Conservation (phyloP, 1,140 invertebrate genomes). For the Euschistus heros region DNA sequence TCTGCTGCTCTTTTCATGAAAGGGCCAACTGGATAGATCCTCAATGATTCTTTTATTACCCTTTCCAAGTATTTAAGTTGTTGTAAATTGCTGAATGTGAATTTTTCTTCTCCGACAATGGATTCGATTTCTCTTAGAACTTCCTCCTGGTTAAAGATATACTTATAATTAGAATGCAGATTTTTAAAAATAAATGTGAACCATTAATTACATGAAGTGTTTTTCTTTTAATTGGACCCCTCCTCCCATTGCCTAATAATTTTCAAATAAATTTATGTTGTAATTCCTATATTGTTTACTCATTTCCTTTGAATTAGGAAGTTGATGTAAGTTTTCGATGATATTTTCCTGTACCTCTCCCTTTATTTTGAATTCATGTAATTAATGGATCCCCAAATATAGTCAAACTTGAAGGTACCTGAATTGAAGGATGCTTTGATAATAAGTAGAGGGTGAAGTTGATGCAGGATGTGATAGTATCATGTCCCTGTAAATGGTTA, state of each 20-base stretch:
- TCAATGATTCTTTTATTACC: conserved; percentile 1
- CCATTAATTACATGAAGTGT: no score
- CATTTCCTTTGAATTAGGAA: no score
- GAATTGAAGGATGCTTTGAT: background rate
- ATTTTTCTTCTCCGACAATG: background rate
- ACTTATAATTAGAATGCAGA: no score
- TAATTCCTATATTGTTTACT: no score
- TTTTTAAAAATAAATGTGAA: no score
- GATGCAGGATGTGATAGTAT: conserved; percentile 2
- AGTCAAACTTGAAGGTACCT: background rate
- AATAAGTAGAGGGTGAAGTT: conserved; percentile 4
- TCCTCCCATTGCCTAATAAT: no score
- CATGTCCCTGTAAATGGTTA: background rate
- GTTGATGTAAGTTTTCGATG: no score
- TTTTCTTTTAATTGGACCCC: no score
- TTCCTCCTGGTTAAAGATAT: background rate
- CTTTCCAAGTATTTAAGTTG: background rate
- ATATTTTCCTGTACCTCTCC: no score
- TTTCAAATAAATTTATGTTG: no score
- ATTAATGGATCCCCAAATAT: no score
- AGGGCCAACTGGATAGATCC: background rate
- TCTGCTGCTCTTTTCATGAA: background rate
- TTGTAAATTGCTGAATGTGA: conserved; percentile 7
- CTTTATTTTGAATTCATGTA: no score
- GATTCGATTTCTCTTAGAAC: background rate